Evolutionary conservation across 2,797 vertebrate genomes (phyloP).

Genomic region (Falco naumanni): DNA sequence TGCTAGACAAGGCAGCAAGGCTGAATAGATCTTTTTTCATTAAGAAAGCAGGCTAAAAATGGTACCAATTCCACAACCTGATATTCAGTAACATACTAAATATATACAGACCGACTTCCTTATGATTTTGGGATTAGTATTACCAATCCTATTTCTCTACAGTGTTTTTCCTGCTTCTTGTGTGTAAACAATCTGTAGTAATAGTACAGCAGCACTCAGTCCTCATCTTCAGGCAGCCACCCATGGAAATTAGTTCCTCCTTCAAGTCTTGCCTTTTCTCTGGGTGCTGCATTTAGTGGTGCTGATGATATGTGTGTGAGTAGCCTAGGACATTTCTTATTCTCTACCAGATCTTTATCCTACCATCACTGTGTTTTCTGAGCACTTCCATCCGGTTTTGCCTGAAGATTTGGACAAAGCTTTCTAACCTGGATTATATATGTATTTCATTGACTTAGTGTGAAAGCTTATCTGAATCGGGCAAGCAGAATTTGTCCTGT

Average conservation of each 20-base stretch:
- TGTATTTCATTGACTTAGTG: not conserved
- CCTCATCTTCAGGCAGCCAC: not conserved
- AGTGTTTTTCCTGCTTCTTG: not conserved
- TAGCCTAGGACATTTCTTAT: not conserved
- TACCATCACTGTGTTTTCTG: not conserved
- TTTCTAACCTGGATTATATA: not conserved
- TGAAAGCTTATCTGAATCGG: not conserved
- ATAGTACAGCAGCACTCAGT: not conserved
- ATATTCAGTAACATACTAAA: not conserved
- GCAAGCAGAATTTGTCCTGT: not conserved
- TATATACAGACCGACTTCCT: not conserved
- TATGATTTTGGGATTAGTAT: not conserved
- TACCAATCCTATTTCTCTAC: not conserved
- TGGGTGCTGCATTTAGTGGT: not conserved
- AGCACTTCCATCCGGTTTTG: not conserved
- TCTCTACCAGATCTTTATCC: not conserved
- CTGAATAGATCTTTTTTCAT: not conserved
- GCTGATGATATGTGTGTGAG: not conserved
- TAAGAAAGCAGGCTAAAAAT: not conserved
- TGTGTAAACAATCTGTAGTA: not conserved
- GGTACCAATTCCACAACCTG: not conserved
- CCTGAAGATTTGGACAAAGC: not conserved
- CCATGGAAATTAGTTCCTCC: not conserved
- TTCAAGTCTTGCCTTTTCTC: not conserved
- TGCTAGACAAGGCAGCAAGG: not conserved